Base-by-base conservation (phyloP, 2,113 vertebrate species). In the Emydura subglobosa region DNA sequence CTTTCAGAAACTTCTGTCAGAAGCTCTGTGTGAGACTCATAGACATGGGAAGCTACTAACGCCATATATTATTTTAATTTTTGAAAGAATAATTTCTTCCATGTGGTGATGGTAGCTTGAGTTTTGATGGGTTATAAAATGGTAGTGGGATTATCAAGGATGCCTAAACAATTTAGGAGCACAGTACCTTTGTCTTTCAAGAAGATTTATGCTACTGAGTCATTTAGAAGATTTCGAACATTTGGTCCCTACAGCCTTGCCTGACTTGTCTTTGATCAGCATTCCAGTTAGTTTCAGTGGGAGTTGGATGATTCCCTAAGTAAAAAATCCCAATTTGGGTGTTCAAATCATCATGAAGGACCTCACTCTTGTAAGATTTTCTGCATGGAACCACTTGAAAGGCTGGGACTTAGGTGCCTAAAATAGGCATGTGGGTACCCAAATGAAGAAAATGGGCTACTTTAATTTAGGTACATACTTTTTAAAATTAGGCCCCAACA, bases 11-110 rank as follows among this genome's bases (percentile, higher is more conserved):
- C 76, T 97, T 91, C 95, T 94, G 92, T 29, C 3, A 0, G 72
- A 44, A 7, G 39, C 84, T 82, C 91, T 88, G 93, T 90, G 82
- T 94, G 55, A 96, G 82, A n/a, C 54, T 85, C 83, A 51, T 81
- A 86, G 39, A 92, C 86, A 91, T 91, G 86, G 55, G 94, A 47
- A 65, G 25, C 81, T 57, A 7, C 12, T 68, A 50, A 24, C 22
- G 4, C 16, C 4, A 1, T 1, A 2, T 6, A 47, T 0, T 0
- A 10, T 39, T 88, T 34, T 27, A 31, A 19, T 24, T 86, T 55
- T 4, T 6, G 44, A 72, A 53, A 74, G 55, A 57, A 85, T 57
- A 14, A 65, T n/a, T 90, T 85, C 85, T 42, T 53, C 44, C 14
- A 1, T 1, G 17, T 50, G 47, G 39, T 13, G n/a, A 76, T 42